Evolutionary conservation across 2,888 invertebrate genomes (phyloP).

Genomic region (Zeuzera pyrina): DNA sequence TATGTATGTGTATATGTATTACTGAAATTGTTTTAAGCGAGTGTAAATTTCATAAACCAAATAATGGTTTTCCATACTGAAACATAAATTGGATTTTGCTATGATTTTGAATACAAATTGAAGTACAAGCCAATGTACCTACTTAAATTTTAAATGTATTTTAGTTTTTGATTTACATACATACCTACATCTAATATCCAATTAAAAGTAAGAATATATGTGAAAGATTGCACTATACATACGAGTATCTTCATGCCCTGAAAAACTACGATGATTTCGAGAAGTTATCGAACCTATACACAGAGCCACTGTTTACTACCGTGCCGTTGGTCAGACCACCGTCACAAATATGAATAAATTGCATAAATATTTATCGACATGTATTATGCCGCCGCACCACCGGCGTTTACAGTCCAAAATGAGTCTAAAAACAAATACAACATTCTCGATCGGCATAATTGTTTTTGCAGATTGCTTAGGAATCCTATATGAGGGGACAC

Average conservation of each 20-base stretch:
- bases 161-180: not conserved
- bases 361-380: conserved; percentile 64
- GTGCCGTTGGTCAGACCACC: conserved; percentile 5
- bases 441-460: conserved; percentile 53
- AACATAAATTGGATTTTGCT: not conserved
- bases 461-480: conserved; percentile 57
- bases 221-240: no score
- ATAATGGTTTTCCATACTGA: not conserved
- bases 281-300: conserved; percentile 9
- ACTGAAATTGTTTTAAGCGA: no score
- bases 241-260: not conserved
- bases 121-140: not conserved
- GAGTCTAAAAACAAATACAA: conserved; percentile 46
- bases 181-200: not conserved
- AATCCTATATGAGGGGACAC: conserved; percentile 45
- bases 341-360: conserved; percentile 58
- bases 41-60: not conserved
- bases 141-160: not conserved
- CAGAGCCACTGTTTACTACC: not conserved
- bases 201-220: no score
- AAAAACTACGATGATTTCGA: no score
- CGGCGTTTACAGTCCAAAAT: conserved; percentile 43
- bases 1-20: no score
- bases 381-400: conserved; percentile 46
- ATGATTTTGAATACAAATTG: not conserved